Conservation (phyloP, 2,113 vertebrate genomes). For the Cryptotis parvus region DNA sequence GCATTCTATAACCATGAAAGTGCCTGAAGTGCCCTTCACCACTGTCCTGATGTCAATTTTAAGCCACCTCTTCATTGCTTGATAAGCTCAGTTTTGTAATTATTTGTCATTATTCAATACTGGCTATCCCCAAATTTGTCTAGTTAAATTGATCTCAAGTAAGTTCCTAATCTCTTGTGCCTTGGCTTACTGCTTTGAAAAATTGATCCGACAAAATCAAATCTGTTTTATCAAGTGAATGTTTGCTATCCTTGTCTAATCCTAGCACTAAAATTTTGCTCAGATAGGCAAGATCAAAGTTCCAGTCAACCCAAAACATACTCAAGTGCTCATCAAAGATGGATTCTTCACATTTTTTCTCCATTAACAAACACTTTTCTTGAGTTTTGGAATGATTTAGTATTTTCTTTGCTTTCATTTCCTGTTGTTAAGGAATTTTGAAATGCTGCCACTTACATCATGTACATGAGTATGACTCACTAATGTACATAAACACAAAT, state of each 20-base stretch:
- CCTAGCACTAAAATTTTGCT: neutral
- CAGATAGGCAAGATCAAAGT: neutral
- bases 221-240: neutral
- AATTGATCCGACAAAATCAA: neutral
- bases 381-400: neutral
- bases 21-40: too few relatives aligned
- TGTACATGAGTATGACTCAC: neutral
- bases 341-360: neutral
- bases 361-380: neutral
- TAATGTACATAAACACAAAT: neutral
- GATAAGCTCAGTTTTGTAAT: too few relatives aligned
- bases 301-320: neutral
- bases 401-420: neutral
- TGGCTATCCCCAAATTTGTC: too few relatives aligned
- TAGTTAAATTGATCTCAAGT: neutral
- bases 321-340: neutral
- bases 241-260: neutral
- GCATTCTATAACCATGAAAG: too few relatives aligned
- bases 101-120: too few relatives aligned
- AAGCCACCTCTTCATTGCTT: too few relatives aligned
- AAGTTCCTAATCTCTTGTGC: neutral
- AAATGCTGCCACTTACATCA: neutral
- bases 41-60: too few relatives aligned
- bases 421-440: constrained; percentile 18
- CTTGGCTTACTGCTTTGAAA: constrained; percentile 20